A percentile compares a stretch with the other conserved stretches of the same genome.
phyloP scores from a whole-genome alignment of 2,888 invertebrate species.

The Alcis repandata region DNA sequence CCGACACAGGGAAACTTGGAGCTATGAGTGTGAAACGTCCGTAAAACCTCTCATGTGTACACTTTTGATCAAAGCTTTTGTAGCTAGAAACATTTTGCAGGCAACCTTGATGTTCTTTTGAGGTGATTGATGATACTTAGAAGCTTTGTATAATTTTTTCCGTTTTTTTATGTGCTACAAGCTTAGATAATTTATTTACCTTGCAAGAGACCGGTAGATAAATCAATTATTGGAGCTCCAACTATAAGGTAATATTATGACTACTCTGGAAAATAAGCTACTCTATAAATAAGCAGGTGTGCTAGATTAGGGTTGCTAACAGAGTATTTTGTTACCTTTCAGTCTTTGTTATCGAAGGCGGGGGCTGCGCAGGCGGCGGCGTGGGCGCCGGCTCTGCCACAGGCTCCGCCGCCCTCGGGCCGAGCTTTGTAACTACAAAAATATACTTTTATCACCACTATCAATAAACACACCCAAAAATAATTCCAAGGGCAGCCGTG shows the following conservation, averaged over 20 bases:
- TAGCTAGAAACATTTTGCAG: neutral
- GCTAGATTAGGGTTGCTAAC: neutral
- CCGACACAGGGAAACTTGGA: no score
- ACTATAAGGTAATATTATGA: neutral
- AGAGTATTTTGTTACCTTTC: slow-evolving; percentile 72
- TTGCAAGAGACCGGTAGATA: no score
- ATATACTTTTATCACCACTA: slow-evolving; percentile 9
- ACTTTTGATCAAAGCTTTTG: neutral
- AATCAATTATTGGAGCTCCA: neutral
- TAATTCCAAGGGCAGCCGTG: slow-evolving; percentile 19
- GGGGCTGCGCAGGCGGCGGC: slow-evolving; percentile 76
- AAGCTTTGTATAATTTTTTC: no score
- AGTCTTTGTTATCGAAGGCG: slow-evolving; percentile 73
- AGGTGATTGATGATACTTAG: no score
- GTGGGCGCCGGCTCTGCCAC: slow-evolving; percentile 81
- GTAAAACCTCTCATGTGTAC: neutral
- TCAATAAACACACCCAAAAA: slow-evolving; percentile 21
- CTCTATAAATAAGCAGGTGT: neutral
- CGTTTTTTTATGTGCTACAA: no score
- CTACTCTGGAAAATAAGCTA: no score
- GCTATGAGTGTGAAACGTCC: no score
- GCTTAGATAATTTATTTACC: no score
- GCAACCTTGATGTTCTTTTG: no score
- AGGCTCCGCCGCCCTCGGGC: slow-evolving; percentile 84
- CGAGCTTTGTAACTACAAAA: slow-evolving; percentile 89